These are phyloP conservation scores for Sclerurus mexicanus DNA, from an alignment of 2,113 vertebrate species.

Conservation along the genomic window DNA sequence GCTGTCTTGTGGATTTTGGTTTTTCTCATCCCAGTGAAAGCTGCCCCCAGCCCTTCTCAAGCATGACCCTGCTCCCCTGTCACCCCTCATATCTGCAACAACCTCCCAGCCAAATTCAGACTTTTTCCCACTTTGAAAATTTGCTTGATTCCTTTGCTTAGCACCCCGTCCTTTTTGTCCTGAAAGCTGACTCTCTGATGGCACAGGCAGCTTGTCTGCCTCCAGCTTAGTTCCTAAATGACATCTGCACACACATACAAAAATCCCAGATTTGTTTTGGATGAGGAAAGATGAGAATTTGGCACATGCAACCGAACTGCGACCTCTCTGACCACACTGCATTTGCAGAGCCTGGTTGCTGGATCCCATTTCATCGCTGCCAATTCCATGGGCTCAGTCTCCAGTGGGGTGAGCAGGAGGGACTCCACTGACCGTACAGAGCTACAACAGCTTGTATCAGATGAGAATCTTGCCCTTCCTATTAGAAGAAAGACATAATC, in stretches of 20 bases:
- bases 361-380: background rate
- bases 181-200: background rate
- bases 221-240: background rate
- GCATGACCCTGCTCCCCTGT: background rate
- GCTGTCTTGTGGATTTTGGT: background rate
- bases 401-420: background rate
- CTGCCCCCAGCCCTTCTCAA: background rate
- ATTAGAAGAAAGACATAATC: slow-evolving; percentile 38
- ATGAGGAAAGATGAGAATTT: slow-evolving; percentile 43
- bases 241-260: background rate
- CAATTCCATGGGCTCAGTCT: background rate
- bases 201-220: background rate
- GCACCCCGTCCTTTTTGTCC: background rate
- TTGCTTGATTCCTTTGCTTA: background rate
- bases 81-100: background rate
- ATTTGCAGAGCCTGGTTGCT: background rate
- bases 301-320: background rate
- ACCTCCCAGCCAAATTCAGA: fast-evolving
- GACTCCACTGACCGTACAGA: background rate
- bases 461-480: slow-evolving; percentile 24
- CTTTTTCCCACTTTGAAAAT: background rate
- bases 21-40: background rate
- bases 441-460: background rate
- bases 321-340: background rate
- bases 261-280: slow-evolving; percentile 29